Evolutionary conservation across 2,888 invertebrate species (phyloP).

Genomic region (Thymelicus lineola): DNA sequence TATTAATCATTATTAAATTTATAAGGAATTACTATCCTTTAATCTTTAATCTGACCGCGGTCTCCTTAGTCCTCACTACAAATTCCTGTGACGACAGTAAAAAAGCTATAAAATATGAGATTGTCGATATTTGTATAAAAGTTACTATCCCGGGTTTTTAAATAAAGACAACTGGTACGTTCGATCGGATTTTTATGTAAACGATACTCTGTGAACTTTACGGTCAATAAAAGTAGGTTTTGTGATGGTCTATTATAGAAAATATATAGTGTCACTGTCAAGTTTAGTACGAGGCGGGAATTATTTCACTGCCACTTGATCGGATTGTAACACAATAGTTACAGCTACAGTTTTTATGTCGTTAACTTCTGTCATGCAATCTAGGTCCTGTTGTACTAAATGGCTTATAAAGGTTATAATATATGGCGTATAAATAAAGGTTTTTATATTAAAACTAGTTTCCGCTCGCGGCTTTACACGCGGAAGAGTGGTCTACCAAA

Average conservation of each 20-base stretch:
- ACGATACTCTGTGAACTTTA: conserved; percentile 49
- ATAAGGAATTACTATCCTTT: conserved; percentile 75
- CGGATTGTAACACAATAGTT: conserved; percentile 12
- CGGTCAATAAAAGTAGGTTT: conserved; percentile 42
- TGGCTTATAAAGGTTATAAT: too few species aligned
- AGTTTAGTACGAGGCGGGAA: conserved; percentile 33
- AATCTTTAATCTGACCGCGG: conserved; percentile 69
- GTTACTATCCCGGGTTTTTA: conserved; percentile 33
- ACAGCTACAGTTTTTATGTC: background rate
- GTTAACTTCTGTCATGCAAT: background rate
- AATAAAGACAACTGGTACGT: conserved; percentile 43
- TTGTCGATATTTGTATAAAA: conserved; percentile 57
- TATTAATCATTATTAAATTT: conserved; percentile 81
- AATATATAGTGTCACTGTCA: conserved; percentile 33
- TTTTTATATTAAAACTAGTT: too few species aligned
- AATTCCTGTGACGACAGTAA: conserved; percentile 61
- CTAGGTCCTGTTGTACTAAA: background rate
- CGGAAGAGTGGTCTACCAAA: too few species aligned
- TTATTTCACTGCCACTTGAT: conserved; percentile 14
- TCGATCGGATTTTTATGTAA: conserved; percentile 43
- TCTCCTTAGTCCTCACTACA: conserved; percentile 56
- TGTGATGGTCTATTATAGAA: conserved; percentile 33
- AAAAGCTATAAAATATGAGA: conserved; percentile 68
- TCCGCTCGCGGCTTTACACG: too few species aligned
- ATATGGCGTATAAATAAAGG: too few species aligned